Evolutionary conservation across 2,113 vertebrate species (phyloP), one percentile per base, ranked within the genome.

Genomic region (Circaetus cinerascens): DNA sequence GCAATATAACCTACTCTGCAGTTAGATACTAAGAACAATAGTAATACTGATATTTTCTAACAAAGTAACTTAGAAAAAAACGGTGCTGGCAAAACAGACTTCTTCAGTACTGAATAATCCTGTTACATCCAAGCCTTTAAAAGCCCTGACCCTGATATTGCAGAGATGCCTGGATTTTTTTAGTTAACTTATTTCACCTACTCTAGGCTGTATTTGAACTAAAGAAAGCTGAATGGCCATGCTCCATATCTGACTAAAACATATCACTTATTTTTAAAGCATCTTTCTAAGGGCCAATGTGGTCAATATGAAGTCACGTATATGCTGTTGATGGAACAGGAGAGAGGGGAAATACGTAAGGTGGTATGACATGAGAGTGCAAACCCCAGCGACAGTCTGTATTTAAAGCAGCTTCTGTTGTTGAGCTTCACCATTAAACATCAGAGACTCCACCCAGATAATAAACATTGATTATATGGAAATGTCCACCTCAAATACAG

Each of bases 331-430:
- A 56, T 69, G 40, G 38, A 80, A 56, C 1, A 50, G 27, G 34
- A 60, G 48, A 71, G 26, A 72, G 21, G 66, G 8, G 16, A 12
- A 80, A 66, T 38, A 3, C 21, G 3, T 38, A 53, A 76, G 5
- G 13, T 25, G 9, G 5, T 36, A 27, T 57, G 26, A 57, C 7
- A 83, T 17, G 5, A 79, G 38, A 88, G 9, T 10, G 13, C 10
- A 85, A 91, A 81, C 4, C 2, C 2, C 14, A 45, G 8, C 0
- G 1, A 46, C 3, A 11, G 2, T 20, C 23, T 40, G 13, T 27
- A 51, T 80, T 89, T 93, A 77, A 74, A 82, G 57, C 67, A 68
- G 13, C 11, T 77, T 83, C 18, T 68, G 18, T 41, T 73, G 34
- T 29, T 79, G 12, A 60, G 10, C 18, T 69, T 80, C 50, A 57